These are phyloP conservation scores for Temnothorax nylanderi DNA, from an alignment of 1,140 invertebrate genomes.

Conservation along the genomic window DNA sequence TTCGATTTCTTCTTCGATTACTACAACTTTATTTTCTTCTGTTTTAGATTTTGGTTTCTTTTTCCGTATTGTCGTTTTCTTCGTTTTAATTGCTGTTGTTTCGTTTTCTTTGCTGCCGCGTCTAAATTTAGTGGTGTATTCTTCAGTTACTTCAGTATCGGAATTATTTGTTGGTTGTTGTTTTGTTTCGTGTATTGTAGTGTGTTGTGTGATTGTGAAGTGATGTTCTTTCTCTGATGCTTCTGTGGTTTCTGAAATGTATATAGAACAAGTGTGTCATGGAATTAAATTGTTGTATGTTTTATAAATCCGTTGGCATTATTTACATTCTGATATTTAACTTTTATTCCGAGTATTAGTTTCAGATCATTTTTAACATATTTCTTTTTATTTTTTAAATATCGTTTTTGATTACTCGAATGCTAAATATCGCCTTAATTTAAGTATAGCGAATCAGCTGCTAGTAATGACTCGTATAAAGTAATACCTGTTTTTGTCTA, in stretches of 20 bases:
- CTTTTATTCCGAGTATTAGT: not conserved
- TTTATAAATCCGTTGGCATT: slow-evolving; percentile 64
- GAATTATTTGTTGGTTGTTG: slow-evolving; percentile 77
- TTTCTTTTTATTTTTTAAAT: not conserved
- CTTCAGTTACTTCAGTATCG: slow-evolving; percentile 83
- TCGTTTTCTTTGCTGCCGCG: slow-evolving; percentile 83
- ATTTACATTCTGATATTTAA: slow-evolving; percentile 19
- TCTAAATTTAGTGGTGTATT: slow-evolving; percentile 83
- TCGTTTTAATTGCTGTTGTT: slow-evolving; percentile 81
- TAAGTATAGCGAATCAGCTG: too few relatives aligned
- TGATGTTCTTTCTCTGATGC: slow-evolving; percentile 83
- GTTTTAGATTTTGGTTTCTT: slow-evolving; percentile 65
- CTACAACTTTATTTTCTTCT: slow-evolving; percentile 76
- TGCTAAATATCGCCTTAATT: too few relatives aligned
- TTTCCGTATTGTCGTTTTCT: slow-evolving; percentile 81
- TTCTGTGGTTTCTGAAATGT: slow-evolving; percentile 85
- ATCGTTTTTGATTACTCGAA: too few relatives aligned
- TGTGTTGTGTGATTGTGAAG: slow-evolving; percentile 82
- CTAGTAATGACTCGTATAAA: not conserved
- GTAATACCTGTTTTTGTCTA: not conserved
- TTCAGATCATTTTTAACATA: not conserved
- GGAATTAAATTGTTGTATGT: slow-evolving; percentile 71
- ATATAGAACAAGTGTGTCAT: slow-evolving; percentile 79
- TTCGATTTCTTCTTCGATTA: slow-evolving; percentile 84
- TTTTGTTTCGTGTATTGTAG: slow-evolving; percentile 83